Conservation (phyloP, 2,113 vertebrate species). For the Craseonycteris thonglongyai region DNA sequence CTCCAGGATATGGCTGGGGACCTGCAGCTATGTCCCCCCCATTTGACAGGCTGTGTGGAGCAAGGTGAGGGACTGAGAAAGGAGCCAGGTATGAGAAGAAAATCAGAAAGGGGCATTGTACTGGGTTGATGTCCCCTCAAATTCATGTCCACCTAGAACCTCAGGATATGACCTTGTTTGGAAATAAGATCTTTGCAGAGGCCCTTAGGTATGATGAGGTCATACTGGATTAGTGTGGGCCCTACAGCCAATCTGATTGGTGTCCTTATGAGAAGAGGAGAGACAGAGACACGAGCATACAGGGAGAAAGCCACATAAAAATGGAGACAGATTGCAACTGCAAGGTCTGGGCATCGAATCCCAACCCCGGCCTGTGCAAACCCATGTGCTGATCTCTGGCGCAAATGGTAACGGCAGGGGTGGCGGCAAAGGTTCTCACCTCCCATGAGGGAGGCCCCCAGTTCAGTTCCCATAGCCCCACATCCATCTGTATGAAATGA, state of each 20-base stretch:
- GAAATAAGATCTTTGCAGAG: neutral
- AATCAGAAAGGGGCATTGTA: neutral
- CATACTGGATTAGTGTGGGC: neutral
- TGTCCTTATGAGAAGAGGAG: neutral
- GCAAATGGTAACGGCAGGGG: no score
- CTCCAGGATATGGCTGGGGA: neutral
- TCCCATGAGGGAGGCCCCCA: no score
- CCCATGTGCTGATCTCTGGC: no score
- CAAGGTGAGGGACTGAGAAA: neutral
- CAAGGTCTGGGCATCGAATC: no score
- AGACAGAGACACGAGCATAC: neutral
- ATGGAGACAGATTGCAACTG: neutral
- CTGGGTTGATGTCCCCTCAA: no score
- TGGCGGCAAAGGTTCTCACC: no score
- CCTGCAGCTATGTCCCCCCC: neutral
- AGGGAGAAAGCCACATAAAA: neutral
- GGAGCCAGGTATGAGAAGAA: neutral
- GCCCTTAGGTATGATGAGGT: neutral
- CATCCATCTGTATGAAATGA: no score
- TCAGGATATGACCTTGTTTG: neutral
- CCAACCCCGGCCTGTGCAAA: no score
- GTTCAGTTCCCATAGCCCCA: no score
- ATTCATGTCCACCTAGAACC: neutral
- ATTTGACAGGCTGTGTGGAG: neutral
- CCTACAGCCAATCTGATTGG: neutral